phyloP scores from a whole-genome alignment of 2,888 invertebrate genomes.

The Eupithecia abbreviata region DNA sequence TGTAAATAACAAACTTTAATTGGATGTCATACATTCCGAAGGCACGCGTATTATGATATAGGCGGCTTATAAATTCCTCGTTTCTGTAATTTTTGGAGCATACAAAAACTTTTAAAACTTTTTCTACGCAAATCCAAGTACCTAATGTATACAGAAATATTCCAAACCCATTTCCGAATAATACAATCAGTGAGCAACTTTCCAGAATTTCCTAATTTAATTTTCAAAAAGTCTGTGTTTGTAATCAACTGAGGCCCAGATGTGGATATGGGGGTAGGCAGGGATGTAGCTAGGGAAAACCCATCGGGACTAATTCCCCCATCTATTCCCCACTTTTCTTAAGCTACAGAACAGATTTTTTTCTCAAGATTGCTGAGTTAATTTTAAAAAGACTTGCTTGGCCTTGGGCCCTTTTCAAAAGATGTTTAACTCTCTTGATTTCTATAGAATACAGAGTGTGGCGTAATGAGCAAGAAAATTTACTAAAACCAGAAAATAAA shows the following conservation, averaged over 20 bases:
- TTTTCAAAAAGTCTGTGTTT: conserved; percentile 60
- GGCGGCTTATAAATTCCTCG: neutral
- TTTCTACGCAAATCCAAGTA: conserved; percentile 20
- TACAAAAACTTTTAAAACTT: conserved; percentile 11
- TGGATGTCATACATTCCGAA: neutral
- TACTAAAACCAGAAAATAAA: too few relatives aligned
- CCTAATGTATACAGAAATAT: conserved; percentile 37
- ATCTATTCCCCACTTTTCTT: neutral
- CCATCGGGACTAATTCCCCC: neutral
- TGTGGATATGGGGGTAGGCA: conserved; percentile 47
- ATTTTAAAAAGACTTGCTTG: too few relatives aligned
- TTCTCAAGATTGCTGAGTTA: too few relatives aligned
- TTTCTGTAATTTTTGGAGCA: neutral
- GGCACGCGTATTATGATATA: neutral
- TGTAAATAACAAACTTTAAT: neutral
- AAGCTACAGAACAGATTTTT: neutral
- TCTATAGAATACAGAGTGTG: too few relatives aligned
- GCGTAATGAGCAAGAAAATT: too few relatives aligned
- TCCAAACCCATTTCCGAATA: conserved; percentile 45
- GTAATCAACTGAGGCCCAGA: conserved; percentile 58
- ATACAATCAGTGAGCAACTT: conserved; percentile 55
- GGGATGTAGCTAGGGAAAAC: conserved; percentile 4
- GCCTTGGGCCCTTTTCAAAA: too few relatives aligned
- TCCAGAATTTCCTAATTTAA: conserved; percentile 58
- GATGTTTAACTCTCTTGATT: too few relatives aligned